Evolutionary conservation across 2,797 vertebrate species (phyloP).

Genomic region (Poliocrania exsul): DNA sequence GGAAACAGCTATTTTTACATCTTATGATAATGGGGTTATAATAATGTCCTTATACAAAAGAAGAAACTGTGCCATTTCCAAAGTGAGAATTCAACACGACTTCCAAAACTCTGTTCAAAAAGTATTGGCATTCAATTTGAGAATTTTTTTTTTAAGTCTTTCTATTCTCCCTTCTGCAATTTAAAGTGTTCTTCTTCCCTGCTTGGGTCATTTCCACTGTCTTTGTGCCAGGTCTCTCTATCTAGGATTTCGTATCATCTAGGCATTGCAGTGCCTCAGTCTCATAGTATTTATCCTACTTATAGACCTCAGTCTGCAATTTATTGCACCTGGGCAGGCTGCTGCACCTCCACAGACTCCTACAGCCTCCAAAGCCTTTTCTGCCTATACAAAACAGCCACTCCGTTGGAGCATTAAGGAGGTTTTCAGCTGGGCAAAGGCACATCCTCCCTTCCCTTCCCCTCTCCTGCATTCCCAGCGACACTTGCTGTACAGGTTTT

Average conservation of each 20-base stretch:
- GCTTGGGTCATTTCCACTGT: not conserved
- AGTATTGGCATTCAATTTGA: not conserved
- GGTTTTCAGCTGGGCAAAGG: not conserved
- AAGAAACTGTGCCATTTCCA: not conserved
- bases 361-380: not conserved
- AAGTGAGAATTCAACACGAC: not conserved
- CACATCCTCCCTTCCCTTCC: not conserved
- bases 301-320: not conserved
- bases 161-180: not conserved
- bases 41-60: not conserved
- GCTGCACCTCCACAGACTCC: not conserved
- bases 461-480: not conserved
- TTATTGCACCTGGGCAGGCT: not conserved
- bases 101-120: not conserved
- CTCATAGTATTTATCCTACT: not conserved
- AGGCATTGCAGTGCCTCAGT: not conserved
- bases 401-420: not conserved
- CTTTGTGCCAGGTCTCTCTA: not conserved
- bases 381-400: not conserved
- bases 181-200: not conserved
- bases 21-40: not conserved
- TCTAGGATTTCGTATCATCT: not conserved
- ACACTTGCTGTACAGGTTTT: not conserved
- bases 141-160: not conserved
- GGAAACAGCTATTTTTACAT: not conserved